Conservation (phyloP, 2,888 invertebrate species). For the Carcina quercana region DNA sequence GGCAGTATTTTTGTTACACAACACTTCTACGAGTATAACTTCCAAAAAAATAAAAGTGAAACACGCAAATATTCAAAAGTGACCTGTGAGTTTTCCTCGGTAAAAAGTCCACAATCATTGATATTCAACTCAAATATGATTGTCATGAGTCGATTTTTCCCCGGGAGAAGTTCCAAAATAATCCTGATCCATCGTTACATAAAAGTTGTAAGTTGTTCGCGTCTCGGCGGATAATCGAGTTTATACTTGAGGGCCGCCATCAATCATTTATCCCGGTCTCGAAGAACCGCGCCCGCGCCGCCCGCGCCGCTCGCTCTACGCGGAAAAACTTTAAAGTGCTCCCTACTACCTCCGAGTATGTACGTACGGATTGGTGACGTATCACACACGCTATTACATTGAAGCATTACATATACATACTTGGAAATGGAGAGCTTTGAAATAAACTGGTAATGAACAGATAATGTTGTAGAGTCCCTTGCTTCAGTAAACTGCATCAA, state of each 20-base stretch:
- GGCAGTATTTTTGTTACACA: too few relatives aligned
- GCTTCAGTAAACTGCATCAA: too few relatives aligned
- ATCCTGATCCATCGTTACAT: slow-evolving; percentile 74
- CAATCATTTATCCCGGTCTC: slow-evolving; percentile 68
- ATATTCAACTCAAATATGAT: slow-evolving; percentile 67
- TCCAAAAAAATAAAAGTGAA: too few relatives aligned
- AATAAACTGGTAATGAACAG: too few relatives aligned
- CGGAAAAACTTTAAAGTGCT: slow-evolving; percentile 69
- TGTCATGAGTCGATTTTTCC: slow-evolving; percentile 66
- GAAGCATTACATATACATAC: too few relatives aligned
- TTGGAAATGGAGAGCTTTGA: too few relatives aligned
- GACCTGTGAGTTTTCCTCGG: too few relatives aligned
- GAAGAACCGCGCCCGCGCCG: slow-evolving; percentile 19
- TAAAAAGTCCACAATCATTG: slow-evolving; percentile 34
- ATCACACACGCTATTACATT: slow-evolving; percentile 24
- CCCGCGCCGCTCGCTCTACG: slow-evolving; percentile 38
- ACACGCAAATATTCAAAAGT: too few relatives aligned
- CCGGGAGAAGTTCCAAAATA: slow-evolving; percentile 58
- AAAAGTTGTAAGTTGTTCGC: slow-evolving; percentile 74
- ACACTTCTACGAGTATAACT: too few relatives aligned
- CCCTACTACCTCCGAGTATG: slow-evolving; percentile 37
- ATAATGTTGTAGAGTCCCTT: too few relatives aligned
- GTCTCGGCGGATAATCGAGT: slow-evolving; percentile 74
- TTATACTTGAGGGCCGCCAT: slow-evolving; percentile 72
- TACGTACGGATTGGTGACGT: too few relatives aligned